Base-by-base conservation (phyloP, 2,113 vertebrate genomes). In the Terrapene triunguis region DNA sequence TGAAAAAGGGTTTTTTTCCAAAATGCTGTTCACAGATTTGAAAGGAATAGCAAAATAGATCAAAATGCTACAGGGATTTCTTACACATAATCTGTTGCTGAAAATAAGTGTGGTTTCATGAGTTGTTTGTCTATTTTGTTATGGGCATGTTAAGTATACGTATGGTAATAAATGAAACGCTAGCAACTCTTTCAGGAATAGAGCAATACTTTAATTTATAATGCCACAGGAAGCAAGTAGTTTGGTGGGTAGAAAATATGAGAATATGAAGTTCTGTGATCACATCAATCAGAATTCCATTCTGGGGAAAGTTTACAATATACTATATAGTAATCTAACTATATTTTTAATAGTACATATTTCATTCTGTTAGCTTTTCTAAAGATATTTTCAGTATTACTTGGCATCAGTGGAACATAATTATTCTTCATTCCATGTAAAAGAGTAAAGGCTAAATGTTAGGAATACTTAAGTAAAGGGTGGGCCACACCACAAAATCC, bases 311-410 rank as follows among this genome's bases (percentile, higher is more conserved):
- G 27, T 80, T 47, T 14, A 47, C 25, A 35, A 19, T 44, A 62
- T 22, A 65, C 17, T 44, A 12, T 25, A 62, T 53, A 35, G 32
- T 24, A 74, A 50, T 59, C 24, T 51, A 59, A 48, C 69, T 74
- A 62, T 84, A 79, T 84, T 84, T 76, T 96, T 87, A 95, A 82
- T 82, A 84, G 82, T 84, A 83, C 84, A 90, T 85, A 53, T 92
- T 94, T 91, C 87, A 42, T 95, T 94, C 88, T 91, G 92, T 97
- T 96, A 97, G 91, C 50, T 92, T 95, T 85, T 89, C 50, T 88
- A 97, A 93, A 97, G 96, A 95, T 89, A 95, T 91, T 93, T 92
- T 95, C 94, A 97, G 87, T 91, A 89, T 84, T 92, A 93, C 93
- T 96, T 95, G 92, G 94, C 92, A 94, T 95, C 76, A 50, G 89